Percentiles rank a stretch among this genome's conserved stretches.
phyloP scores from a whole-genome alignment of 2,888 invertebrate species.

The Chaetoderma sp. region DNA sequence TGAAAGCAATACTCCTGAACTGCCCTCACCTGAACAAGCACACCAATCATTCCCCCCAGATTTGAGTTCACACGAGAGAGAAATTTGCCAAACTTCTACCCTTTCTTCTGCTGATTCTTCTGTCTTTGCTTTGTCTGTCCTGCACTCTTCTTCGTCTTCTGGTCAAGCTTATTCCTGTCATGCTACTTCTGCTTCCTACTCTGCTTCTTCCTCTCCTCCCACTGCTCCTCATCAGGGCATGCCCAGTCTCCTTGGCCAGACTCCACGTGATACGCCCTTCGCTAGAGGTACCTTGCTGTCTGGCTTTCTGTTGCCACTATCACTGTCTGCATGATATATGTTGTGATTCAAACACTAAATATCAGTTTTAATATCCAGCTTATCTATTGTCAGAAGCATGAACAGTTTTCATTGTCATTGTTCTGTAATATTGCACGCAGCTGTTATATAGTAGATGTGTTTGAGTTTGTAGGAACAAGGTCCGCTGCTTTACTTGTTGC shows the following conservation, averaged over 20 bases:
- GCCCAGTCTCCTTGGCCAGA: not conserved
- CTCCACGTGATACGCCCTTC: not conserved
- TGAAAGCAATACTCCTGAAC: too few relatives aligned
- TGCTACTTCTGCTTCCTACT: conserved; percentile 6
- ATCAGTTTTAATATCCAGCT: too few relatives aligned
- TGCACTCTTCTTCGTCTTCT: conserved; percentile 16
- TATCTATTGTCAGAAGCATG: too few relatives aligned
- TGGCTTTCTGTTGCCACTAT: not conserved
- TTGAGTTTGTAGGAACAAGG: too few relatives aligned
- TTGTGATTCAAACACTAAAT: too few relatives aligned
- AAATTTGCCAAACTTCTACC: too few relatives aligned
- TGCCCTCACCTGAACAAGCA: not conserved
- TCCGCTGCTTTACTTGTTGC: too few relatives aligned
- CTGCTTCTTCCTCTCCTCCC: conserved; percentile 1
- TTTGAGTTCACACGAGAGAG: not conserved
- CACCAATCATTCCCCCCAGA: not conserved
- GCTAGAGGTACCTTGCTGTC: not conserved
- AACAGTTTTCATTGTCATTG: too few relatives aligned
- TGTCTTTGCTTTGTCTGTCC: conserved; percentile 14
- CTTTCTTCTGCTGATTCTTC: too few relatives aligned
- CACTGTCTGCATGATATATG: not conserved
- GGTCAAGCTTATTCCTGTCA: not conserved
- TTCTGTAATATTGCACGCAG: too few relatives aligned
- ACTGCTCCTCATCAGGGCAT: not conserved
- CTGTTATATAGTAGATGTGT: too few relatives aligned